These are phyloP conservation scores for Harlomillsia oculata DNA, from an alignment of 1,140 invertebrate species.

Conservation along the genomic window DNA sequence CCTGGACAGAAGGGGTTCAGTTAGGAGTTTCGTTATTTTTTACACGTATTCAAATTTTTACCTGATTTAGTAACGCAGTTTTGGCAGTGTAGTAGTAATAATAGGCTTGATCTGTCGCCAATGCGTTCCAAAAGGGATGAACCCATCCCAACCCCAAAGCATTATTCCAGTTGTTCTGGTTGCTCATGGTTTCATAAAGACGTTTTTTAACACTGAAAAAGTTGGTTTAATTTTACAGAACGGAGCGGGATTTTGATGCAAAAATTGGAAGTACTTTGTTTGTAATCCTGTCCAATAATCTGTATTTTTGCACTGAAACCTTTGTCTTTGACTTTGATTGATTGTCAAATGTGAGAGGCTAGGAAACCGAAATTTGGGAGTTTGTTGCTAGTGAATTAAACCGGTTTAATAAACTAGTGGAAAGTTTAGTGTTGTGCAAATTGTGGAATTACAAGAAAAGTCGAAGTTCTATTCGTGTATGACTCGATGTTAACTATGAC, in stretches of 20 bases:
- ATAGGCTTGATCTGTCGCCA: conserved; percentile 21
- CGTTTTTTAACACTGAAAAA: background rate
- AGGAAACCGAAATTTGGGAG: background rate
- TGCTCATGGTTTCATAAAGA: conserved; percentile 9
- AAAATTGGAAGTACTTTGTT: background rate
- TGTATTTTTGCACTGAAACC: background rate
- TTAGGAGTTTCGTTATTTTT: too few species aligned
- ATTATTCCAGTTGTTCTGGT: conserved; percentile 22
- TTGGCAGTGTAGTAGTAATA: conserved; percentile 30
- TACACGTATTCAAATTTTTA: too few species aligned
- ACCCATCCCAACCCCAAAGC: too few species aligned
- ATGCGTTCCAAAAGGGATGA: conserved; percentile 21
- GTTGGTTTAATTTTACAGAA: background rate
- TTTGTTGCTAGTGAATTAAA: too few species aligned
- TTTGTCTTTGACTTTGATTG: background rate
- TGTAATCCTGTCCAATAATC: background rate
- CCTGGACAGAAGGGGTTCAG: too few species aligned
- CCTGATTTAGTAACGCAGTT: conserved; percentile 26
- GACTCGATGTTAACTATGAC: too few species aligned
- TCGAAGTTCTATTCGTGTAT: too few species aligned
- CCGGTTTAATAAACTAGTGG: too few species aligned
- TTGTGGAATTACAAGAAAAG: too few species aligned
- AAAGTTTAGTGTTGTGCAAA: too few species aligned
- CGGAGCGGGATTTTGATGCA: background rate
- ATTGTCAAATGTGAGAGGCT: background rate